Percentiles rank a stretch among this genome's conserved stretches.
phyloP scores from a whole-genome alignment of 2,888 invertebrate genomes.

The Rhabditoides inermis region DNA sequence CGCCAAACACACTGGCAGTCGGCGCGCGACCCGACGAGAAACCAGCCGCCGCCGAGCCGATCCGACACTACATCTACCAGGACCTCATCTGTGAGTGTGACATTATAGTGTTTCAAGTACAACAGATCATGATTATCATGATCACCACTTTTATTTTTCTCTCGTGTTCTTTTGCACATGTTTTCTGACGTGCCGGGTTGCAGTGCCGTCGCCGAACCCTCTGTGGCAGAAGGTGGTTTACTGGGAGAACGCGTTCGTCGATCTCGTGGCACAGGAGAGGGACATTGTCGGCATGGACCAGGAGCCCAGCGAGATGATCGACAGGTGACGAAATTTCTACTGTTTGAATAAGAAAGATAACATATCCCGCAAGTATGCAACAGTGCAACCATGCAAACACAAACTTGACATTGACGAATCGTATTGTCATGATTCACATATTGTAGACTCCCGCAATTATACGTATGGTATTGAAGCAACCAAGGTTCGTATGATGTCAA shows the following conservation, averaged over 20 bases:
- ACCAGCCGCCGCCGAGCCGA: conserved; percentile 28
- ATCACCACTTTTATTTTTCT: background rate
- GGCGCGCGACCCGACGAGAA: conserved; percentile 1
- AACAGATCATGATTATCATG: background rate
- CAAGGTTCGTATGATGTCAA: too few relatives aligned
- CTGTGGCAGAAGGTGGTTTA: conserved; percentile 99
- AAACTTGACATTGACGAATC: background rate
- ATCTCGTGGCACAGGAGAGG: conserved; percentile 90
- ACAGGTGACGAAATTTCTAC: conserved; percentile 22
- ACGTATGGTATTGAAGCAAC: too few relatives aligned
- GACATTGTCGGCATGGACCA: conserved; percentile 99
- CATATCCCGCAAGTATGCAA: background rate
- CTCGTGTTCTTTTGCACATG: background rate
- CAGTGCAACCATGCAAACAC: background rate
- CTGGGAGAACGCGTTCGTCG: conserved; percentile 97
- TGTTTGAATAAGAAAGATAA: too few relatives aligned
- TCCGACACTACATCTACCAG: conserved; percentile 41
- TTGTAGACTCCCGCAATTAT: background rate
- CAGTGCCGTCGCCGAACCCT: conserved; percentile 27
- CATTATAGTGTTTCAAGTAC: background rate
- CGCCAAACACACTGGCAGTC: conserved; percentile 16
- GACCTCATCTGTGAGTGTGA: conserved; percentile 37
- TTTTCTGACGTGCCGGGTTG: conserved; percentile 1
- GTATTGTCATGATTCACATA: conserved; percentile 55
- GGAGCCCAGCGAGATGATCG: conserved; percentile 51